Conservation (phyloP, 2,888 invertebrate genomes). For the Metalampra italica region DNA sequence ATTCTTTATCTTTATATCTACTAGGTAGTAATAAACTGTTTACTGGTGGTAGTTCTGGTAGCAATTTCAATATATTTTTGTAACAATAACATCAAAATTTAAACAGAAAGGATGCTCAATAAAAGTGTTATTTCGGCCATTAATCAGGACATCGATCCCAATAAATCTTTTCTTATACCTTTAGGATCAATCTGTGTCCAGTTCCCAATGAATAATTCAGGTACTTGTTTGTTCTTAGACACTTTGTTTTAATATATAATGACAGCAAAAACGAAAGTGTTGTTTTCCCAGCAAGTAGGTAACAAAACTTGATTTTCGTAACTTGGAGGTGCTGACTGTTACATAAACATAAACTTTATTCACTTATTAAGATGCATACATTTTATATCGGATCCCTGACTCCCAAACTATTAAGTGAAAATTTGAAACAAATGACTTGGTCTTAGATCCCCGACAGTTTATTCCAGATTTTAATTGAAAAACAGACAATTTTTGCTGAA, state of each 20-base stretch:
- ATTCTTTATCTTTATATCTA: too few species aligned
- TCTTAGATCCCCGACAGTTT: too few species aligned
- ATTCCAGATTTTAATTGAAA: too few species aligned
- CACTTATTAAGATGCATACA: too few species aligned
- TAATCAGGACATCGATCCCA: conserved; percentile 23
- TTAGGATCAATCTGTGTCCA: conserved; percentile 52
- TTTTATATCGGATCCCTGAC: too few species aligned
- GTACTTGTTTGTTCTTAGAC: conserved; percentile 21
- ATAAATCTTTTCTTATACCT: conserved; percentile 61
- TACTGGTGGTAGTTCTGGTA: conserved; percentile 1
- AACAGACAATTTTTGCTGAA: too few species aligned
- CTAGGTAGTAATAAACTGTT: neutral
- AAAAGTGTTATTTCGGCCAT: conserved; percentile 31
- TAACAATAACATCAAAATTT: conserved; percentile 53
- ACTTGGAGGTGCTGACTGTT: too few species aligned
- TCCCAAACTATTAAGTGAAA: too few species aligned
- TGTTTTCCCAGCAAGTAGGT: too few species aligned
- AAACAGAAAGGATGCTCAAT: conserved; percentile 35
- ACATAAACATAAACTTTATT: too few species aligned
- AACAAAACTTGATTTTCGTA: too few species aligned
- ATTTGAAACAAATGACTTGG: too few species aligned
- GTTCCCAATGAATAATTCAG: conserved; percentile 53
- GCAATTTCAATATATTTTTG: conserved; percentile 42
- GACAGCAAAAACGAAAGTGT: conserved; percentile 21
- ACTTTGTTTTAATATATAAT: conserved; percentile 35